Evolutionary conservation across 2,888 invertebrate species (phyloP).

Genomic region (Apamea epomidion): DNA sequence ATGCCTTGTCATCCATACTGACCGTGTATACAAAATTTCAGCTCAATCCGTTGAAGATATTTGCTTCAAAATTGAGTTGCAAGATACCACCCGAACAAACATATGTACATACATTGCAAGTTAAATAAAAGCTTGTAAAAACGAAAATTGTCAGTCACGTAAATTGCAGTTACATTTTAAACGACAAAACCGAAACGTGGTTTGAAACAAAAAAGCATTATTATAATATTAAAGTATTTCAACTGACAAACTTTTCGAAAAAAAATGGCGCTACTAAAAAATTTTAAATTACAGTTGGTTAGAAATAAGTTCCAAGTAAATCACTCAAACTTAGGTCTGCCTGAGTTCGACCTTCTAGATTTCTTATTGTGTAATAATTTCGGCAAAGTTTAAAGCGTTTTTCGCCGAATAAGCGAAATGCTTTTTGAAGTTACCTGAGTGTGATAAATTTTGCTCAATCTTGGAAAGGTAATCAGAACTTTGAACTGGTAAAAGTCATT

Average conservation of each 20-base stretch:
- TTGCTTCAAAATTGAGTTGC: too few relatives aligned
- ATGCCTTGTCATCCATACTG: too few relatives aligned
- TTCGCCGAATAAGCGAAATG: constrained; percentile 26
- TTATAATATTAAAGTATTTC: constrained; percentile 28
- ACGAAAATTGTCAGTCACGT: constrained; percentile 24
- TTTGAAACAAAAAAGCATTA: constrained; percentile 30
- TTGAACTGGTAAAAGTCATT: neutral
- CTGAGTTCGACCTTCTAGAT: constrained; percentile 16
- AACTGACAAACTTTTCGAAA: constrained; percentile 40
- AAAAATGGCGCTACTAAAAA: constrained; percentile 11
- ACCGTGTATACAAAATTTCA: too few relatives aligned
- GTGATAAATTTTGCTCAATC: neutral
- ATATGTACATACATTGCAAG: too few relatives aligned
- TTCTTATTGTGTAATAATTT: constrained; percentile 49
- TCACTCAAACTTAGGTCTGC: constrained; percentile 31
- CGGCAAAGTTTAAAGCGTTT: constrained; percentile 39
- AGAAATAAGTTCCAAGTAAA: constrained; percentile 45
- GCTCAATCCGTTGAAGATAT: too few relatives aligned
- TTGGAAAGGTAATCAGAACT: constrained; percentile 1
- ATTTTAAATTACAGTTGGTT: constrained; percentile 32
- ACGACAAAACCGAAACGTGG: constrained; percentile 31
- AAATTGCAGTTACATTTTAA: constrained; percentile 39
- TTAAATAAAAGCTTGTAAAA: too few relatives aligned
- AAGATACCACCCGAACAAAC: too few relatives aligned
- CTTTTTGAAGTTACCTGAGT: constrained; percentile 8